Evolutionary conservation across 2,113 vertebrate species (phyloP), one percentile per base, ranked within the genome.

Genomic region (Bolborhynchus lineola): DNA sequence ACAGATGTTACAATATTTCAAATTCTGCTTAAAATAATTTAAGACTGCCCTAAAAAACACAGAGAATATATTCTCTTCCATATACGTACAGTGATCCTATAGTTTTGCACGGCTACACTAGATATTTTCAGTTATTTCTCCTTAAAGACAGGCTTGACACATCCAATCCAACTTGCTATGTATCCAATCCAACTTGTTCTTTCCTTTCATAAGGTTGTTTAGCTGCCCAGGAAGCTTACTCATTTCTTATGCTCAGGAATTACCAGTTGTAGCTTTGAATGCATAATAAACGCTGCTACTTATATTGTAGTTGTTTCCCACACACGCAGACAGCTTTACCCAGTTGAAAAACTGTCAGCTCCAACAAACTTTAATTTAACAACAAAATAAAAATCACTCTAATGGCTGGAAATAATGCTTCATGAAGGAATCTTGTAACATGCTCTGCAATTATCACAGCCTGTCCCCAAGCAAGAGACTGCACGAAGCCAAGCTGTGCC

Each of bases 321-420:
- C 0, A 2, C 49, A 18, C 0, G 7, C 64, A 70, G 69, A 49
- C 50, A 81, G 86, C 55, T 82, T 74, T 62, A n/a, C 50, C 64
- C 82, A 41, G 80, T 42, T 81, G 78, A 94, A 92, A 80, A 83
- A 59, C 2, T 31, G 28, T 42, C 82, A 78, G 85, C 69, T 85
- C 63, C 92, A 88, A 69, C 2, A 1, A 90, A 63, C 80, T 86
- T 93, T 41, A 85, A 89, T 86, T 67, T 44, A 94, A 92, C 86
- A 91, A 86, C 35, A 78, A 70, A 91, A 91, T 47, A 83, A 84
- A 80, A 91, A 92, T 19, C 59, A 46, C 91, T 70, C 25, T 88
- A 88, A 88, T 77, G 86, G 49, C 60, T 93, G 95, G 96, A 95
- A 97, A 95, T 86, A 96, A 95, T 50, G 92, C 50, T 75, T 96